A percentile compares a stretch with the other conserved stretches of the same genome.
phyloP scores from a whole-genome alignment of 2,888 invertebrate genomes.

The Eulithis testata region DNA sequence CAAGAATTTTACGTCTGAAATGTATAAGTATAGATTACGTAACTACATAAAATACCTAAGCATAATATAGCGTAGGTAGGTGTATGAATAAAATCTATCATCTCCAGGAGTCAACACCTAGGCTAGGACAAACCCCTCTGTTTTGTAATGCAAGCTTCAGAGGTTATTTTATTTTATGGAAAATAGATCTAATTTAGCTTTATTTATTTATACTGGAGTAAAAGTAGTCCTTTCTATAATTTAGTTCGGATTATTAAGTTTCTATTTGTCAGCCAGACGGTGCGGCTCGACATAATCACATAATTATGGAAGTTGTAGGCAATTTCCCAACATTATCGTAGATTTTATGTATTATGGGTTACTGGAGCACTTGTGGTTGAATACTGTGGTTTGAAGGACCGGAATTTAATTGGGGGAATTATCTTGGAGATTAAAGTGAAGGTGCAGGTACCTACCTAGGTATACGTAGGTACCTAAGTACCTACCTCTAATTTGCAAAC shows the following conservation, averaged over 20 bases:
- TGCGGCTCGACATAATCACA: slow-evolving; percentile 18
- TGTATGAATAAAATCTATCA: too few species aligned
- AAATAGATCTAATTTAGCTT: background rate
- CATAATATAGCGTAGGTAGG: too few species aligned
- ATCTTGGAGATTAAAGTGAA: slow-evolving; percentile 1
- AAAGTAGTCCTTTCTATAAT: slow-evolving; percentile 36
- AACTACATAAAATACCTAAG: too few species aligned
- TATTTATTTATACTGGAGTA: slow-evolving; percentile 16
- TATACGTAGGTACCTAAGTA: too few species aligned
- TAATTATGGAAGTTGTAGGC: slow-evolving; percentile 25
- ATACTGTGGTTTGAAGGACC: slow-evolving; percentile 23
- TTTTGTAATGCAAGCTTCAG: too few species aligned
- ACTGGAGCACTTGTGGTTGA: slow-evolving; percentile 38
- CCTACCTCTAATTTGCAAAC: too few species aligned
- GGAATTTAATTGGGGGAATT: slow-evolving; percentile 22
- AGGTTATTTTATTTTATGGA: background rate
- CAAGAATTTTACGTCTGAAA: too few species aligned
- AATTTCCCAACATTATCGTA: slow-evolving; percentile 46
- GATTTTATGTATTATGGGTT: slow-evolving; percentile 37
- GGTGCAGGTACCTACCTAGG: background rate
- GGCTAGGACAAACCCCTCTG: too few species aligned
- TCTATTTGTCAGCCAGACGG: slow-evolving; percentile 41
- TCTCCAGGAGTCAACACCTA: too few species aligned
- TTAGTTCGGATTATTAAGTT: slow-evolving; percentile 47
- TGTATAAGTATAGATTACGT: too few species aligned